Evolutionary conservation across 2,797 vertebrate genomes (phyloP), one percentile per base, ranked within the genome.

Genomic region (Melanotaenia trifasciata): DNA sequence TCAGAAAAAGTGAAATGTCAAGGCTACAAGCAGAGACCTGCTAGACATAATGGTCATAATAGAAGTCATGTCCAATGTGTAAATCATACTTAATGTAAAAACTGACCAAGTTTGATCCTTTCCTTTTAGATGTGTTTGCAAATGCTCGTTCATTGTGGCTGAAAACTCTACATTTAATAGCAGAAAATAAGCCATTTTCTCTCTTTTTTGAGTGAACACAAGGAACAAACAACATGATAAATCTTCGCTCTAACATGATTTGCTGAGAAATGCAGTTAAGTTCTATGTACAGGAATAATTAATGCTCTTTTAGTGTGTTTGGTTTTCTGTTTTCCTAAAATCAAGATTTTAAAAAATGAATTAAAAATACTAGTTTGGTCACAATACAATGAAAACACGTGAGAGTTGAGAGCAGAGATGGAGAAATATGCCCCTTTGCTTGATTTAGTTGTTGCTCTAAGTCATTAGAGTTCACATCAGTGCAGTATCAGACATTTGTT

Each of bases 11-110:
- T 28, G 57, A 69, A 69, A 60, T 76, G 79, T 84, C 85, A 87
- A 60, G 88, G 92, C 93, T 94, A 95, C 92, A 93, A 90, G 84
- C 86, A 92, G 90, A 94, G 80, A 86, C 43, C 30, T 40, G 80
- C 79, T 78, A 30, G 40, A 90, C 67, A 26, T 45, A 71, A 72
- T 47, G 84, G 81, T 84, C 83, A 74, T 91, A 93, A 92, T 93
- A 91, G 93, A 50, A 45, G 64, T 86, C 83, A 70, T 62, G 66
- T 75, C 79, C 0, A 22, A 13, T 40, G 5, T 16, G 5, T 13
- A 53, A 43, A 70, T 50, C 53, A 53, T 69, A 74, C 2, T 50
- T 10, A 58, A 50, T 51, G 22, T 11, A 32, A 43, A 66, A 64
- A 70, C 22, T 7, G 2, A 32, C 28, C 1, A 18, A 20, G 26